Evolutionary conservation across 2,888 invertebrate species (phyloP).

Genomic region (Busseola fusca): DNA sequence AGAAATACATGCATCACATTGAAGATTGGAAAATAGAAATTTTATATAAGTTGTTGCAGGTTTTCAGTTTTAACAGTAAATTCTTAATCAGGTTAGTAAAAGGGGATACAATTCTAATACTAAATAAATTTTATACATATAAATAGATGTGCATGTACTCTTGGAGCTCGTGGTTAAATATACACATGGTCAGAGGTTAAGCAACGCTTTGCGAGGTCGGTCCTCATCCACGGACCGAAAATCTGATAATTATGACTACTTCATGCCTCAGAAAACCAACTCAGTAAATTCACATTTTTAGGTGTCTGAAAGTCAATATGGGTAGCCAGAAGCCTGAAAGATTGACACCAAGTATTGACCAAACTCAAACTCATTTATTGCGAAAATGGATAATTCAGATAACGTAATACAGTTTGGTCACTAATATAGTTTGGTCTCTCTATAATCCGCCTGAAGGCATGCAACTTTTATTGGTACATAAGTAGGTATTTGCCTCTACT

Average conservation of each 20-base stretch:
- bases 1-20: conserved; percentile 33
- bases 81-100: background rate
- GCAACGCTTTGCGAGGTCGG: too few relatives aligned
- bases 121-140: background rate
- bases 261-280: background rate
- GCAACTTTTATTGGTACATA: too few relatives aligned
- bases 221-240: too few relatives aligned
- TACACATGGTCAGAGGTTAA: too few relatives aligned
- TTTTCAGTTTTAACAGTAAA: background rate
- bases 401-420: too few relatives aligned
- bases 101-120: background rate
- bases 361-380: too few relatives aligned
- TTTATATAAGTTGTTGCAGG: too few relatives aligned
- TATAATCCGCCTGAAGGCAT: too few relatives aligned
- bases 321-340: background rate
- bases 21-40: conserved; percentile 2
- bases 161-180: background rate
- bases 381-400: too few relatives aligned
- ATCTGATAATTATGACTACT: too few relatives aligned
- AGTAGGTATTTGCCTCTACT: too few relatives aligned
- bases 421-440: too few relatives aligned
- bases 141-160: background rate
- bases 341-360: background rate
- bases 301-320: background rate
- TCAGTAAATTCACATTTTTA: background rate